Percentiles rank a stretch among this genome's conserved stretches.
Evolutionary conservation across 2,113 vertebrate species (phyloP).

Genomic region (Paralichthys olivaceus): DNA sequence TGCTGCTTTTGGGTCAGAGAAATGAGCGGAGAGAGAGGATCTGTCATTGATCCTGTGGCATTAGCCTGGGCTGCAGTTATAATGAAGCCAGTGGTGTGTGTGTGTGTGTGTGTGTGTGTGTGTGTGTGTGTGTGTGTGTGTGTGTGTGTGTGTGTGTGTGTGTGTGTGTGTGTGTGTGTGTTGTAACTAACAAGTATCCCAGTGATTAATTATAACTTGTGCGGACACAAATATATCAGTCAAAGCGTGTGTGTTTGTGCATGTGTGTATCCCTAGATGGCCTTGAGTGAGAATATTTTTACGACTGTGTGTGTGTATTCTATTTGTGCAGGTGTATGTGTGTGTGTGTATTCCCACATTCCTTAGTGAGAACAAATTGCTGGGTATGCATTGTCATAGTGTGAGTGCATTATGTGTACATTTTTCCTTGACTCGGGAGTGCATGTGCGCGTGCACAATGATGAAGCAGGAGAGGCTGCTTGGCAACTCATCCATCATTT

Average conservation of each 20-base stretch:
- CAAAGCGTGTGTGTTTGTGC: slow-evolving; percentile 20
- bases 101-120: neutral
- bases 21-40: slow-evolving; percentile 33
- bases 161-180: too few relatives aligned
- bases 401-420: slow-evolving; percentile 19
- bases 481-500: slow-evolving; percentile 80
- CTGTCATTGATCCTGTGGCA: slow-evolving; percentile 76
- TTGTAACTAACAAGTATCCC: slow-evolving; percentile 46
- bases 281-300: slow-evolving; percentile 26
- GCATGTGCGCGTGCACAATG: slow-evolving; percentile 33
- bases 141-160: slow-evolving; percentile 17
- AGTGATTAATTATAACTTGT: slow-evolving; percentile 70
- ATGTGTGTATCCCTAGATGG: slow-evolving; percentile 50
- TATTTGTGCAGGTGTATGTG: slow-evolving; percentile 29
- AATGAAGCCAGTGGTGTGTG: slow-evolving; percentile 55
- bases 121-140: slow-evolving; percentile 23
- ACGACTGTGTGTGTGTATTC: neutral
- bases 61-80: slow-evolving; percentile 65
- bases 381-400: slow-evolving; percentile 45
- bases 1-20: slow-evolving; percentile 70
- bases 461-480: slow-evolving; percentile 66
- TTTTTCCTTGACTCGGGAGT: slow-evolving; percentile 22
- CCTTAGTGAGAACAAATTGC: slow-evolving; percentile 42
- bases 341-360: slow-evolving; percentile 1
- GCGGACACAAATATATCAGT: slow-evolving; percentile 67